Base-by-base conservation (phyloP, 1,140 invertebrate genomes). In the Bathynomus jamesi region DNA sequence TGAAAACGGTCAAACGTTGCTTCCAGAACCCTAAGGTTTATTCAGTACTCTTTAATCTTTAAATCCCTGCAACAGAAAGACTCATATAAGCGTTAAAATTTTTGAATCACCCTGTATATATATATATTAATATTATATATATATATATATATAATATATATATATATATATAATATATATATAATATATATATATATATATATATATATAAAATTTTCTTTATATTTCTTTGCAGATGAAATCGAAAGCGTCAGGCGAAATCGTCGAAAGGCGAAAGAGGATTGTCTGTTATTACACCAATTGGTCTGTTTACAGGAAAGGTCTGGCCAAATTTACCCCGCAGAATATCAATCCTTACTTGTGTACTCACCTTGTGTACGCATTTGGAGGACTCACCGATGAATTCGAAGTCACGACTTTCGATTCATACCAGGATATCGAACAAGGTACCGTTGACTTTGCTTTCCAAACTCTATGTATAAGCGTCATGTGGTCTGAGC, bases 301-400 rank as follows among this genome's bases (percentile, higher is more conserved):
- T 82, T 95, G 93, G 93, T 93, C 91, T 72, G 90, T 94, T 3
- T 95, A 94, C 80, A 40, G 92, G 72, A 90, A 91, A 3, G 91
- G 91, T 30, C 90, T 89, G 2, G 92, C 92, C 0, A 93, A 94
- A 82, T 96, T 95, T 82, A 91, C 90, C 74, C 94, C 94, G 0
- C 91, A 95, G 83, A 95, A 96, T 81, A 96, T 97, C 79, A 96
- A 96, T 85, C 94, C 94, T 25, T 95, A 95, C 81, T 85, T 96
- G 28, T 98, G 95, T 83, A 96, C 95, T 11, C 94, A 97, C 87
- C 85, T 98, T 67, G 90, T 96, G 63, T 96, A 96, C 81, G 94
- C 94, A 4, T 96, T 97, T 81, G 94, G 92, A 65, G 93, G 93
- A 28, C 90, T 96, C 79, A 93, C 90, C 67, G 93, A 92, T 81